Conservation (phyloP, 2,797 vertebrate genomes). For the Steatocranus sp. region DNA sequence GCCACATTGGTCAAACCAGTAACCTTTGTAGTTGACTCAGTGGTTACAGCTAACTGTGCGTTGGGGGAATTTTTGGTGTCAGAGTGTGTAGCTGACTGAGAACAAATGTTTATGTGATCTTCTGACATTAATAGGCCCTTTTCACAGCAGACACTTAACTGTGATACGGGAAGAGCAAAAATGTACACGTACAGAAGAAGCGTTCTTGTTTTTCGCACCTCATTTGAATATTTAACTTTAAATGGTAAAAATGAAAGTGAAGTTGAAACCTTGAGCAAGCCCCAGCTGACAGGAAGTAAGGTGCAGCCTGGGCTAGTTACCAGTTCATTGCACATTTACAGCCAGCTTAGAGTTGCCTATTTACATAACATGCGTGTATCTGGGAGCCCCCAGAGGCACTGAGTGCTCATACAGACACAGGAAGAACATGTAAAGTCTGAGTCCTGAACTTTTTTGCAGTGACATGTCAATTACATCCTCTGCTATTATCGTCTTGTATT, state of each 20-base stretch:
- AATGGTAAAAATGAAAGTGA: not conserved
- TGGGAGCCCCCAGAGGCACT: not conserved
- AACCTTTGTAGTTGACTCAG: not conserved
- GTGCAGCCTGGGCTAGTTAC: not conserved
- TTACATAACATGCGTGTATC: not conserved
- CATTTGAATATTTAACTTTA: not conserved
- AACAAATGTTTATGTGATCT: not conserved
- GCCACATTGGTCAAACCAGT: not conserved
- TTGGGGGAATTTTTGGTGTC: not conserved
- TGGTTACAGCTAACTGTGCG: not conserved
- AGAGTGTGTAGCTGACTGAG: not conserved
- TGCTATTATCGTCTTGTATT: not conserved
- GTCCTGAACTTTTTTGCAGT: not conserved
- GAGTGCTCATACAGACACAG: not conserved
- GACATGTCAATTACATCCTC: not conserved
- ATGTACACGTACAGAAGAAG: not conserved
- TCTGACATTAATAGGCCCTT: too few relatives aligned
- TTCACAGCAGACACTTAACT: not conserved
- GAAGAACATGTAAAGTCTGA: not conserved
- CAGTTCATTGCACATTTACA: not conserved
- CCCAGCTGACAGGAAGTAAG: not conserved
- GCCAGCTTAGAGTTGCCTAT: not conserved
- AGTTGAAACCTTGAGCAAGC: not conserved
- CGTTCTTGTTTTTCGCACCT: not conserved
- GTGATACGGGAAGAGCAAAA: not conserved